These are phyloP conservation scores for Cichladusa arquata DNA, from an alignment of 2,113 vertebrate genomes.

Conservation along the genomic window DNA sequence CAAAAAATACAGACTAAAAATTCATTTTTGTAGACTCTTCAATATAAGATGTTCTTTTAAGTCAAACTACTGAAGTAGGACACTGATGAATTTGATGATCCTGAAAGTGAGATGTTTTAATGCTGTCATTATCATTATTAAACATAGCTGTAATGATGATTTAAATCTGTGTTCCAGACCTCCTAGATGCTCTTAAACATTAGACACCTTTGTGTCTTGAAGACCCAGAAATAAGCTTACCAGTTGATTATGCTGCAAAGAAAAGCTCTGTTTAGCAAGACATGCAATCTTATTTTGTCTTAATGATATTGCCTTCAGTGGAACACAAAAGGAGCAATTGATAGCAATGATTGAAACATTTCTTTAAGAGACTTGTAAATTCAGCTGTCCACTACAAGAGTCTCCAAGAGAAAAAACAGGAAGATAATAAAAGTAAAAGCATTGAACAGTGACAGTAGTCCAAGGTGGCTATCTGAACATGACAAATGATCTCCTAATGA, in stretches of 20 bases:
- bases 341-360: slow-evolving; percentile 40
- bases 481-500: neutral
- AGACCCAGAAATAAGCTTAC: slow-evolving; percentile 7
- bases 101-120: slow-evolving; percentile 38
- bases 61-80: neutral
- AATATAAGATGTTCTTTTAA: neutral
- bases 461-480: neutral
- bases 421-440: neutral
- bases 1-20: neutral
- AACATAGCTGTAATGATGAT: neutral
- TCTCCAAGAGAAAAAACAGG: neutral
- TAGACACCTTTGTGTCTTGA: slow-evolving; percentile 55
- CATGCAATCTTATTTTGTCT: slow-evolving; percentile 26
- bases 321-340: slow-evolving; percentile 41
- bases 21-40: neutral
- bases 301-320: slow-evolving; percentile 21
- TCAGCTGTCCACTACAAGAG: slow-evolving; percentile 16
- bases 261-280: slow-evolving; percentile 40
- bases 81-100: slow-evolving; percentile 40
- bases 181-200: slow-evolving; percentile 46
- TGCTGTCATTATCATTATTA: slow-evolving; percentile 46
- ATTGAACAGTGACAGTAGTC: neutral
- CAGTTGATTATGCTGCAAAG: slow-evolving; percentile 23
- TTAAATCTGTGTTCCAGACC: slow-evolving; percentile 19
- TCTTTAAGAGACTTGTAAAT: neutral